These are phyloP conservation scores for Euphydryas editha DNA, from an alignment of 2,888 invertebrate genomes.

Conservation along the genomic window DNA sequence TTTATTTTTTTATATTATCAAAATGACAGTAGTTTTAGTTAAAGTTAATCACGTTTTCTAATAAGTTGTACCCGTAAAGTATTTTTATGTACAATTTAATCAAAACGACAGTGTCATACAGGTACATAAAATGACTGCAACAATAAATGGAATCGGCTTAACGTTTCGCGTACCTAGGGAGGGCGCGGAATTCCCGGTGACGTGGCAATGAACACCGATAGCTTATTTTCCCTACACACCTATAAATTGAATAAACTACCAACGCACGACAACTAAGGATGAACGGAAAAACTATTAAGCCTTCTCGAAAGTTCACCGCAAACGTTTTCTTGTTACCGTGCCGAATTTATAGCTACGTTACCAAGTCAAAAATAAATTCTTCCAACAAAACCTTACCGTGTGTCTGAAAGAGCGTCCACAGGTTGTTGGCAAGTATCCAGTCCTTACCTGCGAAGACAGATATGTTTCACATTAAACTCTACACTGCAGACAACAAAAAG, in stretches of 20 bases:
- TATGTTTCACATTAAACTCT: slow-evolving; percentile 63
- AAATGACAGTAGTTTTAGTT: background rate
- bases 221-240: slow-evolving; percentile 65
- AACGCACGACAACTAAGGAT: slow-evolving; percentile 61
- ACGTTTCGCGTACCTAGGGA: slow-evolving; percentile 58
- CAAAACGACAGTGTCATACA: slow-evolving; percentile 41
- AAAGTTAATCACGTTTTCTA: background rate
- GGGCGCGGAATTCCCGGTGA: slow-evolving; percentile 64
- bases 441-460: slow-evolving; percentile 65
- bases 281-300: slow-evolving; percentile 48
- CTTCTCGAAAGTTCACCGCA: slow-evolving; percentile 28
- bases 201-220: slow-evolving; percentile 58
- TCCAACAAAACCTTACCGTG: slow-evolving; percentile 51
- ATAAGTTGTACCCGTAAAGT: background rate
- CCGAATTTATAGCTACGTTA: slow-evolving; percentile 39
- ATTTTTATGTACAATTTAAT: slow-evolving; percentile 10
- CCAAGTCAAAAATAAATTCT: slow-evolving; percentile 48
- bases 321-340: slow-evolving; percentile 34
- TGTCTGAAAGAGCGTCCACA: slow-evolving; percentile 70
- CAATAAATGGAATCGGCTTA: slow-evolving; percentile 69
- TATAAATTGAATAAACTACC: slow-evolving; percentile 77
- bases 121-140: slow-evolving; percentile 63
- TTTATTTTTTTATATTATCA: background rate
- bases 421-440: slow-evolving; percentile 79
- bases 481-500: slow-evolving; percentile 56